Base-by-base conservation (phyloP, 2,888 invertebrate genomes). In the Drosophila mimica region DNA sequence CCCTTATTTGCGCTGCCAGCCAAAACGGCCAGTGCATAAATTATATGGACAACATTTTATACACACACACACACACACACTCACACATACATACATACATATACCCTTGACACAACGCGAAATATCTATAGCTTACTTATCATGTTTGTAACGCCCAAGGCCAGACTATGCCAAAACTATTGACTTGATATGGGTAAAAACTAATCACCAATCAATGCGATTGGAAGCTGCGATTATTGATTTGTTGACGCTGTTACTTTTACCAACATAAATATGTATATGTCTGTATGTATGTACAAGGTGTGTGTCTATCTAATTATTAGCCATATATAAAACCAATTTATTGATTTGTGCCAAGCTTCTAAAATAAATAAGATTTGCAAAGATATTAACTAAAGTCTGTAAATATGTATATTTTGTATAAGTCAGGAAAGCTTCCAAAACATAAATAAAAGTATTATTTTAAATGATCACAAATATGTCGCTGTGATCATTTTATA, bases 11-110 rank as follows among this genome's bases (percentile, higher is more conserved):
- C 79, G 84, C 72, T 79, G 70, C 87, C 87, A 79, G 77, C 85
- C 85, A 85, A 89, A 89, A 87, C 85, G 78, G 70, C 70, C 70
- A 89, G 88, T 86, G 85, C 84, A 86, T 86, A 86, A 89, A 85
- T 89, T 85, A 85, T 65, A 71, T 65, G 60, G 25, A 63, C 76
- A 68, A 49, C 79, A 51, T 65, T 78, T 68, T 49, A 59, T 61
- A 71, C 9, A 40, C 0, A 40, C 28, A 54, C 17, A 53, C n/a
- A 53, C n/a, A 20, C 5, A 7, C 2, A 33, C 7, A 31, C 13
- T 31, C 9, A n/a, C 17, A n/a, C 15, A 53, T 2, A 40, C 4
- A 25, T 7, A 46, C 17, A 49, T 28, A 56, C 15, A 38, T n/a
- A 57, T 78, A 77, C 78, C 78, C 78, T 78, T 78, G 76, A 78